Conservation (phyloP, 2,113 vertebrate species). For the Xenus cinereus region DNA sequence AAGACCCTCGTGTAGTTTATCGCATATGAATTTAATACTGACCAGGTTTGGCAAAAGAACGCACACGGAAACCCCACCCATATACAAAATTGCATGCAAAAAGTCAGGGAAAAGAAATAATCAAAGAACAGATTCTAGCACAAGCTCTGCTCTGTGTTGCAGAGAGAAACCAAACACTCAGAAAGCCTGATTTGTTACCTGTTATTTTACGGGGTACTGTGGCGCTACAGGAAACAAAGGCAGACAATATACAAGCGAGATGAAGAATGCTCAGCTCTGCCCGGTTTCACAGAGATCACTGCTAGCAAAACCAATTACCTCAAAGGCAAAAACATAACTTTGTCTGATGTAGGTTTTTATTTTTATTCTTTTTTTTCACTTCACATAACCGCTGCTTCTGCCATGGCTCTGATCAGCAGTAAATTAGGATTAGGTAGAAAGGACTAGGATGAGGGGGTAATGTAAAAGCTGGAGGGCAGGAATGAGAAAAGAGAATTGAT, state of each 20-base stretch:
- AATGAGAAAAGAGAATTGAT: conserved; percentile 10
- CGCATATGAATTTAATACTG: background rate
- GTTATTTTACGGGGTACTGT: background rate
- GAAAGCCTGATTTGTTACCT: background rate
- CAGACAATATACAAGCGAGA: background rate
- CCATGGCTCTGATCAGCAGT: conserved; percentile 1
- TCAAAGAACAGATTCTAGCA: background rate
- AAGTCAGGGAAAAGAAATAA: background rate
- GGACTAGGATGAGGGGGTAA: background rate
- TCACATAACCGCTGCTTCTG: background rate
- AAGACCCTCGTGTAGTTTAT: background rate
- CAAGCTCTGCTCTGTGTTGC: background rate
- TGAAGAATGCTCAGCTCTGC: background rate
- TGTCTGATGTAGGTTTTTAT: conserved; percentile 2
- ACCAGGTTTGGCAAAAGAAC: background rate
- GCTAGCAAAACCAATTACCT: conserved; percentile 23
- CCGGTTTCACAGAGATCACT: background rate
- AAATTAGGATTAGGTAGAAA: conserved; percentile 40
- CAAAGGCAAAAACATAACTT: conserved; percentile 36
- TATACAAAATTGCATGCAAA: background rate
- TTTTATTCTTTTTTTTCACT: background rate
- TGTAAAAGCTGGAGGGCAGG: conserved; percentile 16
- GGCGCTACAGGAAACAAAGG: background rate
- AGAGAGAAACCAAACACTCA: background rate
- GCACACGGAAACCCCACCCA: background rate